Conservation (phyloP, 2,113 vertebrate species). For the Leptobrachium ailaonicum region DNA sequence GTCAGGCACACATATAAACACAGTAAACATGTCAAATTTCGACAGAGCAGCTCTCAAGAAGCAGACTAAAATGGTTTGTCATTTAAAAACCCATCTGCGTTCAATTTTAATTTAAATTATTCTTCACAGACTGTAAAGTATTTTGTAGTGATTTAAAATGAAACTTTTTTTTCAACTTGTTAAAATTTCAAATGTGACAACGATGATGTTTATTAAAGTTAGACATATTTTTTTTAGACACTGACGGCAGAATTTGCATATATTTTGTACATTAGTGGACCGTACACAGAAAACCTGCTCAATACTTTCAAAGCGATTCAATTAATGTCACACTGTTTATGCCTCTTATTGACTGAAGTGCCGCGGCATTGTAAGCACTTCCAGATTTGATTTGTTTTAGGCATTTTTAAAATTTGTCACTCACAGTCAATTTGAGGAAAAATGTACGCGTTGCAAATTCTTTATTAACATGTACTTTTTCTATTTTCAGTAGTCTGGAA, state of each 20-base stretch:
- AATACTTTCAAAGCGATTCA: conserved; percentile 20
- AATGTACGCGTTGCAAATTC: conserved; percentile 7
- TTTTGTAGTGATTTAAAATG: conserved; percentile 6
- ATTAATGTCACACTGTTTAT: conserved; percentile 39
- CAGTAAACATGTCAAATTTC: conserved; percentile 26
- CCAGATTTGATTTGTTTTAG: conserved; percentile 30
- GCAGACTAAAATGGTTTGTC: conserved; percentile 18
- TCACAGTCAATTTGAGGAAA: conserved; percentile 6
- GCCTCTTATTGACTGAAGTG: conserved; percentile 30
- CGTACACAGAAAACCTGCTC: not conserved
- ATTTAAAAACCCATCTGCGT: conserved; percentile 23
- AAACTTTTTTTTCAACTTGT: conserved; percentile 15
- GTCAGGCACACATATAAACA: conserved; percentile 14
- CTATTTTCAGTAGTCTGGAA: not conserved
- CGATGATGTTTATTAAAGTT: not conserved
- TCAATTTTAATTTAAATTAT: conserved; percentile 29
- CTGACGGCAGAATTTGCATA: not conserved
- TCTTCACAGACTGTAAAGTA: conserved; percentile 5
- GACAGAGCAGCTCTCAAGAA: conserved; percentile 1
- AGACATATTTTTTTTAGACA: not conserved
- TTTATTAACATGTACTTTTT: conserved; percentile 9
- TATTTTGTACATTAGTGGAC: conserved; percentile 13
- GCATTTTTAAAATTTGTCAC: conserved; percentile 10
- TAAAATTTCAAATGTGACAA: not conserved
- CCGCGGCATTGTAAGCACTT: conserved; percentile 26